These are phyloP conservation scores for Eulemur macaco DNA, from an alignment of 2,113 vertebrate species.

Conservation along the genomic window DNA sequence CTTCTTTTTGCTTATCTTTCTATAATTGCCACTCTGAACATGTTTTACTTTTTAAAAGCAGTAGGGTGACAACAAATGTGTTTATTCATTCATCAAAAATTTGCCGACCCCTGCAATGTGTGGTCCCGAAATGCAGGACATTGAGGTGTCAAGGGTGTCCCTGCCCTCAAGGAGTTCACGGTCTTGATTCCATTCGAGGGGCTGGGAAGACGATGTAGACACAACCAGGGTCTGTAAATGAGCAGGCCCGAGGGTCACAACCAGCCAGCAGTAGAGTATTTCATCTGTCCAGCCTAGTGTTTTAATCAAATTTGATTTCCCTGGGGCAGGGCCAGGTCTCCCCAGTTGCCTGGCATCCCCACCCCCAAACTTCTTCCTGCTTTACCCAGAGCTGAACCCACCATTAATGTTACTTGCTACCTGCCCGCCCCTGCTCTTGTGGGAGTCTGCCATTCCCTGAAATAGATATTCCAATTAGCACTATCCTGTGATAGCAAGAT, in stretches of 20 bases:
- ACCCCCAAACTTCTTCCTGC: background rate
- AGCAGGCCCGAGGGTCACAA: background rate
- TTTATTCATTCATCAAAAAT: slow-evolving; percentile 15
- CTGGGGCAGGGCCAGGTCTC: background rate
- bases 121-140: background rate
- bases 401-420: background rate
- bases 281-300: background rate
- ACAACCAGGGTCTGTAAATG: background rate
- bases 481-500: background rate
- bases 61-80: background rate
- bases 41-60: background rate
- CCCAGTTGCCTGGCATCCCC: background rate
- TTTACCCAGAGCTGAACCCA: background rate
- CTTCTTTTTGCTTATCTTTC: slow-evolving; percentile 16
- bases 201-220: background rate
- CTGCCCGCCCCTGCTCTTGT: background rate
- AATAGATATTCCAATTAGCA: background rate
- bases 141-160: background rate
- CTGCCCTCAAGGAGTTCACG: background rate
- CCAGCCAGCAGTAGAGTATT: background rate
- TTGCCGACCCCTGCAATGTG: background rate
- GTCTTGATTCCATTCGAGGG: background rate
- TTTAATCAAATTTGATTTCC: background rate
- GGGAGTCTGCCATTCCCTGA: background rate
- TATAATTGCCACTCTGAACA: background rate